Percentiles rank a stretch among this genome's conserved stretches.
phyloP scores from a whole-genome alignment of 1,140 invertebrate genomes.

The Eueides isabella region DNA sequence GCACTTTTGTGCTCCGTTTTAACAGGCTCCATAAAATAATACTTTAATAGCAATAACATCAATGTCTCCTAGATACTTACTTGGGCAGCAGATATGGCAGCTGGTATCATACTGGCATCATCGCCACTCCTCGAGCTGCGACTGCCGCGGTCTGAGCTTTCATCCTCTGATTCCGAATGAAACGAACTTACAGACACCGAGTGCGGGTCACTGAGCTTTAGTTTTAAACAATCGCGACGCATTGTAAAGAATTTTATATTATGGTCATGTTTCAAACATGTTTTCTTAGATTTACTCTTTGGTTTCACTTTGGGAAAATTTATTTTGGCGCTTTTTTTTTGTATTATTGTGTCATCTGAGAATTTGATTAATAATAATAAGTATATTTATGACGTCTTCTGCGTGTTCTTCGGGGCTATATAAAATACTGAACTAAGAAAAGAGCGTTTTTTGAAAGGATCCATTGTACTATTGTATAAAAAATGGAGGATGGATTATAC shows the following conservation, averaged over 20 bases:
- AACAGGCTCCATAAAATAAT: too few relatives aligned
- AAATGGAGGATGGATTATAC: too few relatives aligned
- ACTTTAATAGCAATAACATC: too few relatives aligned
- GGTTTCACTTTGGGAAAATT: slow-evolving; percentile 57
- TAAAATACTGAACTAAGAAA: too few relatives aligned
- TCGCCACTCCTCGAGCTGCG: slow-evolving; percentile 52
- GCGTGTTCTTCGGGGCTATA: not conserved
- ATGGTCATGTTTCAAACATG: slow-evolving; percentile 31
- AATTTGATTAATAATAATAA: not conserved
- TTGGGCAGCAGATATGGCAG: slow-evolving; percentile 57
- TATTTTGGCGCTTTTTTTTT: slow-evolving; percentile 24
- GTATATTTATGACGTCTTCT: not conserved
- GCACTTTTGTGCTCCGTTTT: too few relatives aligned
- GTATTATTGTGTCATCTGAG: slow-evolving; percentile 21
- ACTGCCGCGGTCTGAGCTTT: slow-evolving; percentile 55
- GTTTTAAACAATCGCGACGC: slow-evolving; percentile 74
- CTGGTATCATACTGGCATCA: slow-evolving; percentile 50
- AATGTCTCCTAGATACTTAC: slow-evolving; percentile 49
- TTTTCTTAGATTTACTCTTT: slow-evolving; percentile 51
- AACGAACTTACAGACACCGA: slow-evolving; percentile 60
- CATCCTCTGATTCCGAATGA: slow-evolving; percentile 77
- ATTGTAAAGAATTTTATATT: slow-evolving; percentile 52
- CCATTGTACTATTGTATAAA: too few relatives aligned
- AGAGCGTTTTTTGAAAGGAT: too few relatives aligned
- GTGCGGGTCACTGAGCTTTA: slow-evolving; percentile 76